phyloP scores from a whole-genome alignment of 2,113 vertebrate species.

The Sinocyclocheilus grahami region DNA sequence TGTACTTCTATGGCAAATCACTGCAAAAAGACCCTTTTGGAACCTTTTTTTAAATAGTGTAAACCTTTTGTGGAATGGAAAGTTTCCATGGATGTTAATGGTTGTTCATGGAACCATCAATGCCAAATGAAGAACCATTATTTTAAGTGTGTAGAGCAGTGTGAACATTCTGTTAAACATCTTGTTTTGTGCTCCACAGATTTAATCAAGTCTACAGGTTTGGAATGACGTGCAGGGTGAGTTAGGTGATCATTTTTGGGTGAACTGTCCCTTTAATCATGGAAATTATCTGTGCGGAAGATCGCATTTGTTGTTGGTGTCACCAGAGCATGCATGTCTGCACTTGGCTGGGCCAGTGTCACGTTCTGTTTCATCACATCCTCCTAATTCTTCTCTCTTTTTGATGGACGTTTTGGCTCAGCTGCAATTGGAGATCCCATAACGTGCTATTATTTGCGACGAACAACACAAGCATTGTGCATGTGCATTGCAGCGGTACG shows the following conservation, averaged over 20 bases:
- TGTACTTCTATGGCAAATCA: too few relatives aligned
- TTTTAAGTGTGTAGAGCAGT: background rate
- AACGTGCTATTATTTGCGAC: conserved; percentile 5
- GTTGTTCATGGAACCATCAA: too few relatives aligned
- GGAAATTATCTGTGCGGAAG: background rate
- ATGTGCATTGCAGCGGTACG: conserved; percentile 69
- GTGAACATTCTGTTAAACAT: background rate
- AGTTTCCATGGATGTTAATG: too few relatives aligned
- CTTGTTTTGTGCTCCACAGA: too few relatives aligned
- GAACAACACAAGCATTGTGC: conserved; percentile 26
- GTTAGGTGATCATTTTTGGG: background rate
- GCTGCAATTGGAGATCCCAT: background rate
- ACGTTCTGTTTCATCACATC: conserved; percentile 5
- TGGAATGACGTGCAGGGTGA: background rate
- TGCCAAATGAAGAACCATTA: too few relatives aligned
- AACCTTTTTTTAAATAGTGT: too few relatives aligned
- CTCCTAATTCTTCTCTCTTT: conserved; percentile 33
- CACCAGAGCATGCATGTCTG: background rate
- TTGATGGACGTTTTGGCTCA: conserved; percentile 11
- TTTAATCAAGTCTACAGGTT: background rate
- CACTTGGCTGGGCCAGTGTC: conserved; percentile 8
- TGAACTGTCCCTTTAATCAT: background rate
- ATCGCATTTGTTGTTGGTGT: conserved; percentile 1
- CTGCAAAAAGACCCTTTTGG: too few relatives aligned
- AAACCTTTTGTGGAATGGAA: too few relatives aligned